Evolutionary conservation across 2,888 invertebrate species (phyloP).

Genomic region (Drosophila macrospina): DNA sequence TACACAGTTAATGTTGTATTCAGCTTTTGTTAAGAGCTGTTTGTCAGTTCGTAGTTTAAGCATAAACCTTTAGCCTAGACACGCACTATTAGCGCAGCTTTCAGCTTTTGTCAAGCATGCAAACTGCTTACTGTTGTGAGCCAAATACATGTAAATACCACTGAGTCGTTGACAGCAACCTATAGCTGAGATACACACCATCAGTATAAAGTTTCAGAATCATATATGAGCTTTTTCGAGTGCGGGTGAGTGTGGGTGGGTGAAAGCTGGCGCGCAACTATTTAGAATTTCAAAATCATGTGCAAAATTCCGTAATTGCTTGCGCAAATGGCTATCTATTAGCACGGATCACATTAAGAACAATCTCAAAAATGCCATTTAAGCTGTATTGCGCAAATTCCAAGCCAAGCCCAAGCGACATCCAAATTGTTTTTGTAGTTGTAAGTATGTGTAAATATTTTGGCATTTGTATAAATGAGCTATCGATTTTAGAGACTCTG

Average conservation of each 20-base stretch:
- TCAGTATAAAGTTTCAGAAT: no score
- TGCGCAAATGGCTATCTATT: neutral
- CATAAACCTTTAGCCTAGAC: constrained; percentile 9
- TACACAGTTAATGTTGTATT: neutral
- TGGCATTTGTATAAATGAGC: neutral
- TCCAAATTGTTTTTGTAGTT: neutral
- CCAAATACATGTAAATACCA: no score
- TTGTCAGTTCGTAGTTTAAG: no score
- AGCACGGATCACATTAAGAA: neutral
- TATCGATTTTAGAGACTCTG: constrained; percentile 26
- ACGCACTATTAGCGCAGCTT: neutral
- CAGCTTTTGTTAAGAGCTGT: neutral
- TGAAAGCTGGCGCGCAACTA: neutral
- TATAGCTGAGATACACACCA: no score
- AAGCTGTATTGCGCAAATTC: neutral
- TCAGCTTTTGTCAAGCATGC: neutral
- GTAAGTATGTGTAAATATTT: no score
- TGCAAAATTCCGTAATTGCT: neutral
- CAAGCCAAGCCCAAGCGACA: neutral
- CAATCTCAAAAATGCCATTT: neutral
- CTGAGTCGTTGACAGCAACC: no score
- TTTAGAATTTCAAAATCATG: neutral
- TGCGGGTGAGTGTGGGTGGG: no score
- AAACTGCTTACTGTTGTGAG: no score
- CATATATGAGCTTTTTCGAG: no score